A percentile compares a stretch with the other conserved stretches of the same genome.
Conservation (phyloP, 1,140 invertebrate genomes). For the Cyphomyrmex costatus region DNA sequence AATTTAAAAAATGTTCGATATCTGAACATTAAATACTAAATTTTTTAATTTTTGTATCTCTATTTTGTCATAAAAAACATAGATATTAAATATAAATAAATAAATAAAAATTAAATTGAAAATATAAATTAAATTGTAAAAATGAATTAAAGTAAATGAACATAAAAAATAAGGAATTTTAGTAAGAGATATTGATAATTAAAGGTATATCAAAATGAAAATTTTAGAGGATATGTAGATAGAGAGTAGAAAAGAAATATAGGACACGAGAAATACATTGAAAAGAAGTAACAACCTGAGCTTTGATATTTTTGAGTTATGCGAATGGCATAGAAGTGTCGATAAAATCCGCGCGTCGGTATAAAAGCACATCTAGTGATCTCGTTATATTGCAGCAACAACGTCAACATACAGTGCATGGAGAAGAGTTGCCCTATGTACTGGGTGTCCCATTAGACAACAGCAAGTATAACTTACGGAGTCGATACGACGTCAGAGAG, state of each 20-base stretch:
- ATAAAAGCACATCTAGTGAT: constrained; percentile 49
- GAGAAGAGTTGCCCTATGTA: constrained; percentile 96
- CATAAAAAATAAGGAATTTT: not conserved
- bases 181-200: not conserved
- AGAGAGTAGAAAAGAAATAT: not conserved
- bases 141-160: not conserved
- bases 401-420: constrained; percentile 89
- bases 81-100: not conserved
- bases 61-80: not conserved
- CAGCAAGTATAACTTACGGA: constrained; percentile 91
- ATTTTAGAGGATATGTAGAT: not conserved
- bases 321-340: constrained; percentile 32
- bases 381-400: constrained; percentile 80
- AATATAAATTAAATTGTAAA: not conserved
- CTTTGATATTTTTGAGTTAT: constrained; percentile 53
- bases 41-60: not conserved
- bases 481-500: constrained; percentile 92
- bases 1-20: not conserved
- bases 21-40: not conserved
- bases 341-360: constrained; percentile 44
- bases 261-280: not conserved
- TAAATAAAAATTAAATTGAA: not conserved
- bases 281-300: constrained; percentile 29
- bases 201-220: not conserved
- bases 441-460: constrained; percentile 95